Evolutionary conservation across 2,888 invertebrate species (phyloP), one percentile per base, ranked within the genome.

Genomic region (Oasisia sp.): DNA sequence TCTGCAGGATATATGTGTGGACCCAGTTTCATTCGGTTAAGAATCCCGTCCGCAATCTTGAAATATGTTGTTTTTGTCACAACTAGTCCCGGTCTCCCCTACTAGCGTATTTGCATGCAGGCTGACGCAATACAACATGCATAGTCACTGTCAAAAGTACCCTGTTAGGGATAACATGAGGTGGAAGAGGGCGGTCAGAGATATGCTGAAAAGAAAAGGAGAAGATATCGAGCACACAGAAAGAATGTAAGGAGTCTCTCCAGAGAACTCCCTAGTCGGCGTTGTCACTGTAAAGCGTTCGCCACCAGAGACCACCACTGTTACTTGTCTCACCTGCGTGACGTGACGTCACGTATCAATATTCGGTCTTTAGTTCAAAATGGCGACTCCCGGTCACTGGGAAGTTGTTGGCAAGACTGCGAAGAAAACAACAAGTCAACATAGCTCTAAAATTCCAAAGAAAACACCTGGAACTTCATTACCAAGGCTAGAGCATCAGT

Each of bases 291-390:
- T 27, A 74, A 27, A 74, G n/a, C 74, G 74, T 74, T 74, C 74
- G 27, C 19, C 74, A 74, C 74, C n/a, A 74, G 74, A 74, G 74
- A 27, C 27, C 74, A 74, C 74, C 74, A 74, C 74, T 74, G 74
- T 74, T 27, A 74, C 19, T n/a, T 27, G 74, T 74, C 74, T 74
- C 74, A 74, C 74, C 74, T 74, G 74, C 74, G 27, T 74, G 74
- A 74, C 74, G 74, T 74, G 19, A 74, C 74, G 74, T 74, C 74
- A 27, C 38, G 38, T 38, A 38, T 74, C 74, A 74, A 74, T 74
- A 74, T 74, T 74, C 74, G 74, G 74, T 74, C 74, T 74, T 74
- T 74, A 74, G 74, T 74, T 74, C 74, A 74, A 74, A 74, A 74
- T 74, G 74, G 74, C 74, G 74, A 74, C 74, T 74, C 74, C 74